Percentiles rank a stretch among this genome's conserved stretches.
phyloP scores from a whole-genome alignment of 92 coral and sea anemone genomes.

The Porites lobata region DNA sequence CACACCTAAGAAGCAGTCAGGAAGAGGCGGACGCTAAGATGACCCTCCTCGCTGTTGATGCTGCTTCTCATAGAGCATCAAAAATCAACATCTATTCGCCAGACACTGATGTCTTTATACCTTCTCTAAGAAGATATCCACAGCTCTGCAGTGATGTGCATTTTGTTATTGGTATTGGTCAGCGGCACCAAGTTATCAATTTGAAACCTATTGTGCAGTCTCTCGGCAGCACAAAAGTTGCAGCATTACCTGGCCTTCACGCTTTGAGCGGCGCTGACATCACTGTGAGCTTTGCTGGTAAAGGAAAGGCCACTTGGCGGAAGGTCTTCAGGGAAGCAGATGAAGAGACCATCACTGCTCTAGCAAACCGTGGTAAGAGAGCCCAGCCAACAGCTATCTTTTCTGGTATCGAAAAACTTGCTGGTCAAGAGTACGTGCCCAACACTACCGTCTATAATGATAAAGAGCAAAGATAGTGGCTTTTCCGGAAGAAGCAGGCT shows the following conservation, averaged over 20 bases:
- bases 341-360: too few species aligned
- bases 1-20: background rate
- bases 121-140: background rate
- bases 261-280: background rate
- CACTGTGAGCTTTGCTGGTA: background rate
- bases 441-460: background rate
- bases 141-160: conserved; percentile 20
- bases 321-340: background rate
- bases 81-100: conserved; percentile 33
- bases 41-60: conserved; percentile 35
- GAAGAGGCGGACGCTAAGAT: background rate
- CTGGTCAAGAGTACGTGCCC: conserved; percentile 46
- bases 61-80: conserved; percentile 37
- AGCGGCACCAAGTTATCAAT: conserved; percentile 31
- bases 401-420: conserved; percentile 54
- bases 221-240: conserved; percentile 37
- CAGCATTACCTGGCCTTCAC: conserved; percentile 57
- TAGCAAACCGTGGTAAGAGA: conserved; percentile 30
- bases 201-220: conserved; percentile 40
- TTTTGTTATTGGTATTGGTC: conserved; percentile 62
- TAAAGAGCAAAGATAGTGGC: conserved; percentile 57
- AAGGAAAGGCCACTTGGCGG: conserved; percentile 21
- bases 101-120: conserved; percentile 44
- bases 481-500: conserved; percentile 59
- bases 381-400: conserved; percentile 30